phyloP scores from a whole-genome alignment of 2,888 invertebrate species.

The Drosophila cognata region DNA sequence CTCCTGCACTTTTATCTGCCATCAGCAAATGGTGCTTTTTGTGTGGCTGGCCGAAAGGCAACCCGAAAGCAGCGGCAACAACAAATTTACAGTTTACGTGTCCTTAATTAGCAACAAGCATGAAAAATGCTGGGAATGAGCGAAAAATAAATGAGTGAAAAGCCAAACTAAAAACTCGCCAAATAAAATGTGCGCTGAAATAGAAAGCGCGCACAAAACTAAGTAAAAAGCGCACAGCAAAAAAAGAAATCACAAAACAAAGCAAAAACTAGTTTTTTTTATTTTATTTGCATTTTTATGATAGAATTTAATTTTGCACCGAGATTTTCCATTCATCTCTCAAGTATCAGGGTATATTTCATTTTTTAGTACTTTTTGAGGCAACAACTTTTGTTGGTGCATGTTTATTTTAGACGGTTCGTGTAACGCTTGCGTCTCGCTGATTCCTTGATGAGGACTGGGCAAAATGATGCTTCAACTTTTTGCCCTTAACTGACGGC shows the following conservation, averaged over 20 bases:
- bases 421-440: constrained; percentile 42
- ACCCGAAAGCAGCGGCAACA: constrained; percentile 12
- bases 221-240: constrained; percentile 7
- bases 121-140: constrained; percentile 36
- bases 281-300: constrained; percentile 38
- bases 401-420: constrained; percentile 9
- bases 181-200: constrained; percentile 56
- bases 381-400: constrained; percentile 10
- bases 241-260: constrained; percentile 30
- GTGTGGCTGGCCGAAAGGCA: constrained; percentile 1
- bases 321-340: constrained; percentile 26
- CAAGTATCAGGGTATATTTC: constrained; percentile 23
- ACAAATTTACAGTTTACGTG: constrained; percentile 40
- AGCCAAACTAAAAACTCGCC: constrained; percentile 33
- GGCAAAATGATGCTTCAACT: constrained; percentile 48
- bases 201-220: constrained; percentile 41
- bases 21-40: background rate
- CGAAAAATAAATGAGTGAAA: constrained; percentile 29
- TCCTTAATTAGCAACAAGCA: constrained; percentile 59
- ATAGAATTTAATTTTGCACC: constrained; percentile 40
- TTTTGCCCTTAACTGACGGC: constrained; percentile 13
- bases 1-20: background rate
- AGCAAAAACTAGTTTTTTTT: constrained; percentile 29
- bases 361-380: constrained; percentile 6
- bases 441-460: constrained; percentile 42